phyloP scores from a whole-genome alignment of 2,113 vertebrate species.

The Silurus meridionalis region DNA sequence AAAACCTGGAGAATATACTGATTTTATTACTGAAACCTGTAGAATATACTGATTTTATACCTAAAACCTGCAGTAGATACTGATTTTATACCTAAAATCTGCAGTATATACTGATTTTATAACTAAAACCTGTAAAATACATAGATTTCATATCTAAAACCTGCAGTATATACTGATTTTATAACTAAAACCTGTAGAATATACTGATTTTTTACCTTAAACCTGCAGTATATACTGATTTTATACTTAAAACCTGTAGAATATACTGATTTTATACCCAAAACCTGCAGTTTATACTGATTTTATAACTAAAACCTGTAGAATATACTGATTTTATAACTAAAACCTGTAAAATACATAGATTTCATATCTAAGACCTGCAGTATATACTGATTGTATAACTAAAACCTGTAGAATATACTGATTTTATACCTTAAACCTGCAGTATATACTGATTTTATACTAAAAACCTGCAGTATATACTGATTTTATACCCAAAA shows the following conservation, averaged over 20 bases:
- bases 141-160: background rate
- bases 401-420: background rate
- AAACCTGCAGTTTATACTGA: background rate
- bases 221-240: background rate
- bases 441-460: background rate
- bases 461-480: too few relatives aligned
- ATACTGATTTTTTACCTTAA: background rate
- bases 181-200: background rate
- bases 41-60: background rate
- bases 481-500: background rate
- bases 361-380: too few relatives aligned
- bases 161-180: background rate
- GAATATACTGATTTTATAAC: background rate
- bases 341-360: too few relatives aligned
- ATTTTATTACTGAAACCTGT: background rate
- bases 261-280: background rate
- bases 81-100: background rate
- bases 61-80: too few relatives aligned
- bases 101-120: background rate
- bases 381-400: background rate
- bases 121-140: background rate
- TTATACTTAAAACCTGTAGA: background rate
- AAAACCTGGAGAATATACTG: background rate
- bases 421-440: background rate
- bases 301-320: background rate